Percentiles rank a stretch among this genome's conserved stretches.
These are phyloP conservation scores for Acronicta leporina DNA, from an alignment of 2,888 invertebrate species.

Conservation along the genomic window DNA sequence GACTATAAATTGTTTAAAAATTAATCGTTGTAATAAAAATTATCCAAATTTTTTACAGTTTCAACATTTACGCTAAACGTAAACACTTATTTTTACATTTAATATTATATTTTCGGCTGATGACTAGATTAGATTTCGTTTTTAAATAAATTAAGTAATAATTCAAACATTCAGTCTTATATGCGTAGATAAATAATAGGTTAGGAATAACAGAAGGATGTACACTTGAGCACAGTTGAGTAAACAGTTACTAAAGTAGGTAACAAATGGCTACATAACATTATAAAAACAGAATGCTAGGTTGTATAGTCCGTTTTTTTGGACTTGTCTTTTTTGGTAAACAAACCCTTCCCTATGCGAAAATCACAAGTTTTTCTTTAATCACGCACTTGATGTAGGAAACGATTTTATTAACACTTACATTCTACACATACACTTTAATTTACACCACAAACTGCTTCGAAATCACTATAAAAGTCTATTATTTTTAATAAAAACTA, in stretches of 20 bases:
- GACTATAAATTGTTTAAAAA: conserved; percentile 58
- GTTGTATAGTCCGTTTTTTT: too few relatives aligned
- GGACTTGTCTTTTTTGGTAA: too few relatives aligned
- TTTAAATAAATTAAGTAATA: conserved; percentile 53
- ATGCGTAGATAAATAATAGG: conserved; percentile 57
- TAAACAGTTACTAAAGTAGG: conserved; percentile 38
- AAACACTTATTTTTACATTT: conserved; percentile 56
- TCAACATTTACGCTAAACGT: conserved; percentile 59
- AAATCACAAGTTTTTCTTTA: too few relatives aligned
- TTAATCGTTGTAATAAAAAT: conserved; percentile 75
- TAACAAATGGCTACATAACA: conserved; percentile 44
- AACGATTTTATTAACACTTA: too few relatives aligned
- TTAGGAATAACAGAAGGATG: conserved; percentile 43
- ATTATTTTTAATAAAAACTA: too few relatives aligned
- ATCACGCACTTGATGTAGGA: too few relatives aligned
- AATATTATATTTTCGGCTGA: conserved; percentile 49
- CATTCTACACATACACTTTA: too few relatives aligned
- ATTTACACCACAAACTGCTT: too few relatives aligned
- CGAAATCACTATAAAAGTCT: too few relatives aligned
- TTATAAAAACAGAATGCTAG: conserved; percentile 34
- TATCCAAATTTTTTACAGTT: conserved; percentile 73
- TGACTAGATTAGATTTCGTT: conserved; percentile 56
- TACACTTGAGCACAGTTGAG: conserved; percentile 53
- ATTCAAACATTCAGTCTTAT: conserved; percentile 66
- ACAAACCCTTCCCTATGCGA: too few relatives aligned